These are phyloP conservation scores for Spizella passerina DNA, from an alignment of 2,797 vertebrate genomes.

Conservation along the genomic window DNA sequence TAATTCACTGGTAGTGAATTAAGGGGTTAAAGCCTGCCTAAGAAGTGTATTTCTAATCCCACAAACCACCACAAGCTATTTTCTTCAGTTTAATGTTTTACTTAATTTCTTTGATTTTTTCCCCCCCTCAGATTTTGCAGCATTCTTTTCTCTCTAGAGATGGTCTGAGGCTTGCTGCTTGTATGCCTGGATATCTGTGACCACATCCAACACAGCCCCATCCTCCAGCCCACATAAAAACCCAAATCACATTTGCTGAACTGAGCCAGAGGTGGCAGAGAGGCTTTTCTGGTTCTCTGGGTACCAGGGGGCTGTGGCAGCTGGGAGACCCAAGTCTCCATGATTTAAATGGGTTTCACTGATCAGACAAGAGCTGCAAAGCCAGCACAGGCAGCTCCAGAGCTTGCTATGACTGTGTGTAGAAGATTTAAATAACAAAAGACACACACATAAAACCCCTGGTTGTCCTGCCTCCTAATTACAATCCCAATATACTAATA, in stretches of 20 bases:
- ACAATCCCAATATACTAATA: neutral
- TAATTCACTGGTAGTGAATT: neutral
- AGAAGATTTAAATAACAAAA: conserved; percentile 1
- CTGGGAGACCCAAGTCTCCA: neutral
- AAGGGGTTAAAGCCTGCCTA: neutral
- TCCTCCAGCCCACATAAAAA: fast-evolving
- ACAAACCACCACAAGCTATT: neutral
- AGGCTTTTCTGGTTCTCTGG: neutral
- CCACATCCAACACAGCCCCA: fast-evolving
- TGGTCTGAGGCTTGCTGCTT: neutral
- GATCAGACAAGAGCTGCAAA: neutral
- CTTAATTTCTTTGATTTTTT: neutral
- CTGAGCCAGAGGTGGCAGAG: neutral
- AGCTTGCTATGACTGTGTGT: neutral
- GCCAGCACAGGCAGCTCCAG: neutral
- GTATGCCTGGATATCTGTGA: fast-evolving
- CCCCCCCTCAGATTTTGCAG: neutral
- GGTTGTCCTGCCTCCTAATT: neutral
- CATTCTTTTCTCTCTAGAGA: neutral
- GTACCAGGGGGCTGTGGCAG: neutral
- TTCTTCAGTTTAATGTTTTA: neutral
- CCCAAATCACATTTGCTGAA: neutral
- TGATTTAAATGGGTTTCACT: neutral
- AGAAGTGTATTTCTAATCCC: neutral
- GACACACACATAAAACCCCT: neutral